A percentile compares a stretch with the other conserved stretches of the same genome.
Conservation (phyloP, 2,888 invertebrate species). For the Nebria salina region DNA sequence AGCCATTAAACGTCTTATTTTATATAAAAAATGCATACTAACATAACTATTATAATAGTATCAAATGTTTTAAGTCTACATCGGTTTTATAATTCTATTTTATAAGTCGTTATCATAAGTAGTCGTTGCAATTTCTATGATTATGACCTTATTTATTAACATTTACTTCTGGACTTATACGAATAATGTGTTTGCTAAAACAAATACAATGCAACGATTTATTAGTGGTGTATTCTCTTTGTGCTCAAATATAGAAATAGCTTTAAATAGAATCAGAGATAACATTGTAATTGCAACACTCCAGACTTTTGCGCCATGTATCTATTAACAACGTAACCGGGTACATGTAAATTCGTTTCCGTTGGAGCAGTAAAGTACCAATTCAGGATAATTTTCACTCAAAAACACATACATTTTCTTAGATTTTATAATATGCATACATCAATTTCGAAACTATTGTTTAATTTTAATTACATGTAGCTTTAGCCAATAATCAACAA, state of each 20-base stretch:
- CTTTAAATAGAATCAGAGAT: background rate
- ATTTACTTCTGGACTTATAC: no score
- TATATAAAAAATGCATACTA: no score
- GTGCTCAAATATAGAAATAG: background rate
- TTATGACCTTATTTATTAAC: no score
- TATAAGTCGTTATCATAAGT: no score
- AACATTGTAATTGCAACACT: background rate
- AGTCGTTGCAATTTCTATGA: no score
- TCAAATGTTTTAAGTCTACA: no score
- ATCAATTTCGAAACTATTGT: background rate
- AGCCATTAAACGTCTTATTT: no score
- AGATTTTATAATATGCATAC: background rate
- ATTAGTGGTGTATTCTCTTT: background rate
- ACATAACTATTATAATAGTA: no score
- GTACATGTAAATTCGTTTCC: background rate
- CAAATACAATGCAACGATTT: background rate
- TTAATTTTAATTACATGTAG: no score
- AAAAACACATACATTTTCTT: background rate
- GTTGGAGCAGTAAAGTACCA: background rate
- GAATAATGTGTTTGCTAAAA: background rate
- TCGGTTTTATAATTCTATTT: no score
- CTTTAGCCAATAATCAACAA: background rate
- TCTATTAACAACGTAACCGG: background rate
- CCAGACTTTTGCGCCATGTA: background rate
- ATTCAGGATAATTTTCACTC: background rate